These are phyloP conservation scores for Sebastiscus tertius DNA, from an alignment of 2,797 vertebrate species.

Conservation along the genomic window DNA sequence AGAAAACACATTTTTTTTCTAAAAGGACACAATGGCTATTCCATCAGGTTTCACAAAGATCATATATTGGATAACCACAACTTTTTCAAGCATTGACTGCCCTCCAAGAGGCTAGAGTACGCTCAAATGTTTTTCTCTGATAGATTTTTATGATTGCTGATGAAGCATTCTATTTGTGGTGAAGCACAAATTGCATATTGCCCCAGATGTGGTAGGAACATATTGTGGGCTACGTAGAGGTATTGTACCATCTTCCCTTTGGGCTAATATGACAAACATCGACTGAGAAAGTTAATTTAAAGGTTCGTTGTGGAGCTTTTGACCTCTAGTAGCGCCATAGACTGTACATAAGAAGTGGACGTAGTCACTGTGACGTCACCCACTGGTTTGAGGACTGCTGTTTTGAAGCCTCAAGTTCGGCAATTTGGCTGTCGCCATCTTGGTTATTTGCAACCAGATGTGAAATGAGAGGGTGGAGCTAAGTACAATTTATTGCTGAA, in stretches of 20 bases:
- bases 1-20: background rate
- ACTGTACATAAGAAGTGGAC: too few species aligned
- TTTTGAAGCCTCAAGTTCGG: too few species aligned
- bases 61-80: slow-evolving; percentile 1
- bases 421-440: too few species aligned
- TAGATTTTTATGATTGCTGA: slow-evolving; percentile 17
- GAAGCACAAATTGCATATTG: slow-evolving; percentile 7
- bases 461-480: too few species aligned
- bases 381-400: too few species aligned
- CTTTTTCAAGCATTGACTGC: background rate
- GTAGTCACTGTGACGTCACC: too few species aligned
- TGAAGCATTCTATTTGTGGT: background rate
- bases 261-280: background rate
- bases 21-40: slow-evolving; percentile 9
- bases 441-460: too few species aligned
- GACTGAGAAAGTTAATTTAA: background rate
- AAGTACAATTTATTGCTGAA: too few species aligned
- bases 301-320: background rate
- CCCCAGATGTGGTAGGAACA: background rate
- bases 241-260: background rate
- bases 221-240: background rate
- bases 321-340: background rate
- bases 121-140: background rate
- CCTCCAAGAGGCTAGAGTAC: background rate
- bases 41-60: slow-evolving; percentile 4